Evolutionary conservation across 1,140 invertebrate genomes (phyloP).

Genomic region (Ganaspis sp.): DNA sequence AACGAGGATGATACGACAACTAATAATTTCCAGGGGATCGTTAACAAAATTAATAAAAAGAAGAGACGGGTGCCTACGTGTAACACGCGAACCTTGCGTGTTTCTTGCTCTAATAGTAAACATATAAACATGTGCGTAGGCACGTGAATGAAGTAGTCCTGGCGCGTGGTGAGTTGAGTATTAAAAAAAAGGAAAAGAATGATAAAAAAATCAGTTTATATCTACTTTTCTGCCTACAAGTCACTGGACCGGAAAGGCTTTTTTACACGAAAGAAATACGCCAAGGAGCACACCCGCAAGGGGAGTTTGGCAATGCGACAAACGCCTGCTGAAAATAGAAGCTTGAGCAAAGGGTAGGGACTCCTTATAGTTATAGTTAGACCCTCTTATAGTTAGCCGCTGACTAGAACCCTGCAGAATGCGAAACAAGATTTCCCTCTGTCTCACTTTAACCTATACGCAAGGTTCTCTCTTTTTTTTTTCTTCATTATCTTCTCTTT

Average conservation of each 20-base stretch:
- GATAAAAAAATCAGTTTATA: not conserved
- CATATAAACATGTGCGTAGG: not conserved
- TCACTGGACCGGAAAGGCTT: constrained; percentile 23
- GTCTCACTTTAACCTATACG: constrained; percentile 40
- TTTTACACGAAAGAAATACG: constrained; percentile 4
- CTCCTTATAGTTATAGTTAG: constrained; percentile 66
- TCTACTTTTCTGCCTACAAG: constrained; percentile 13
- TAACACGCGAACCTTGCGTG: not conserved
- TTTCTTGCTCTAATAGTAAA: constrained; percentile 6
- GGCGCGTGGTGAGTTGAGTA: not conserved
- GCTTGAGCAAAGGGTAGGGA: constrained; percentile 55
- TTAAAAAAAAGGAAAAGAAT: not conserved
- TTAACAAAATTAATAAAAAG: too few relatives aligned
- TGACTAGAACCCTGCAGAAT: constrained; percentile 67
- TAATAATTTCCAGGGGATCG: not conserved
- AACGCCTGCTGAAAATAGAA: constrained; percentile 63
- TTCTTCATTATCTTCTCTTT: constrained; percentile 31
- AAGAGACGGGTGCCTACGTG: not conserved
- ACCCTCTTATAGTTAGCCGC: constrained; percentile 66
- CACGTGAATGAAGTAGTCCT: constrained; percentile 1
- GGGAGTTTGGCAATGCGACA: constrained; percentile 66
- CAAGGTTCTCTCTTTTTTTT: not conserved
- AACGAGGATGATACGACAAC: not conserved
- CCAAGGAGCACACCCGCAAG: constrained; percentile 31
- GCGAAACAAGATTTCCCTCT: constrained; percentile 60